Base-by-base conservation (phyloP, 2,113 vertebrate species). In the Tetrao urogallus region DNA sequence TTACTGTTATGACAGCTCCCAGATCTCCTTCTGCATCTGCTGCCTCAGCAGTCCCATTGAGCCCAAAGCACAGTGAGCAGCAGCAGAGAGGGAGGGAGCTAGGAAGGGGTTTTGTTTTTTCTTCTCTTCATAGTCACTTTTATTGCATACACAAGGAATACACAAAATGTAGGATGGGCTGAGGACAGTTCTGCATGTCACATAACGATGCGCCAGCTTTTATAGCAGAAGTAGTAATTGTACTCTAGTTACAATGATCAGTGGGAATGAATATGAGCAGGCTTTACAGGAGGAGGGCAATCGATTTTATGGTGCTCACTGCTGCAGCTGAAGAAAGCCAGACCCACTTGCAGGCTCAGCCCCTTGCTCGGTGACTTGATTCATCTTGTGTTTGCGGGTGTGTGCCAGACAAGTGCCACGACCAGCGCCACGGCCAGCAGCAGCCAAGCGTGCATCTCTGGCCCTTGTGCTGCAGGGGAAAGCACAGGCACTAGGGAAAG, bases 391-490 rank as follows among this genome's bases (percentile, higher is more conserved):
- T 14, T 2, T 11, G 19, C n/a, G 47, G 40, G 69, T 28, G 60
- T 5, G 66, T 43, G 74, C 38, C 71, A 15, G 25, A 22, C n/a
- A 2, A 45, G 82, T 32, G 88, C 66, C 54, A 24, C 82, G 90
- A 86, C 90, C 94, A 45, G 25, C 1, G 85, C 63, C 54, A 24
- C 82, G 91, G 84, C 90, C 94, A 45, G 25, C 1, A 34, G 4
- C 24, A 32, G 82, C 83, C 98, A 96, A 97, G 95, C 91, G 97
- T 94, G 97, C 95, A 96, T 94, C 98, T 95, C 91, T 89, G 97
- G 96, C 87, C 93, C 76, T 66, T 74, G 90, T 11, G 77, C 96
- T 85, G 13, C 1, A 38, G 85, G 70, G 67, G 83, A 82, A 65
- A 86, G 86, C 43, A 96, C 95, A 92, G 94, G 97, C 92, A 18